A percentile compares a stretch with the other conserved stretches of the same genome.
Evolutionary conservation across 1,140 invertebrate genomes (phyloP).

Genomic region (Piezodorus guildinii): DNA sequence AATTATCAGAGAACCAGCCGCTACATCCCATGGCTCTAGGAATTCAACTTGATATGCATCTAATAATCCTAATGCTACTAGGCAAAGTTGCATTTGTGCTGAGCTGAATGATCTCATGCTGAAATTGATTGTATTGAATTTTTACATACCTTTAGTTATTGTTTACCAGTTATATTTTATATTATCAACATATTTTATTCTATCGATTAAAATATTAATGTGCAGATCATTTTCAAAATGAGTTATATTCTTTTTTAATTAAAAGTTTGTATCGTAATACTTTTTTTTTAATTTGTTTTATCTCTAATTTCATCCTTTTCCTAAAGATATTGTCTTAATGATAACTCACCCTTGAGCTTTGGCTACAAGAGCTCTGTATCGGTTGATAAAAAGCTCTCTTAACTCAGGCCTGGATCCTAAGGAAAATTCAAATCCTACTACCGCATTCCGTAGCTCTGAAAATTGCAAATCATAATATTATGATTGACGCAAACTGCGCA

Average conservation of each 20-base stretch:
- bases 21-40: constrained; percentile 82
- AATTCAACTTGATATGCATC: constrained; percentile 87
- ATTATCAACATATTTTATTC: too few species aligned
- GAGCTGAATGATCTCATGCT: constrained; percentile 75
- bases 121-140: constrained; percentile 2
- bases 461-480: neutral
- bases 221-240: too few species aligned
- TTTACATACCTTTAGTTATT: too few species aligned
- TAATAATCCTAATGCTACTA: constrained; percentile 73
- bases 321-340: neutral
- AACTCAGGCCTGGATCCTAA: constrained; percentile 16
- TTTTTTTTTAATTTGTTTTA: too few species aligned
- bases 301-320: too few species aligned
- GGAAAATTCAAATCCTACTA: constrained; percentile 28
- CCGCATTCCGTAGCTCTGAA: constrained; percentile 26
- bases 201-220: too few species aligned
- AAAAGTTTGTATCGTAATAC: too few species aligned
- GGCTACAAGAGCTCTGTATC: constrained; percentile 12
- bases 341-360: constrained; percentile 24
- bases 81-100: constrained; percentile 83
- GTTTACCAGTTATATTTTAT: too few species aligned
- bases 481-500: too few species aligned
- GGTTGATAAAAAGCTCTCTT: constrained; percentile 22
- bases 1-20: constrained; percentile 75
- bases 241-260: too few species aligned